phyloP scores from a whole-genome alignment of 2,113 vertebrate species.

The Poeciliopsis retropinna region DNA sequence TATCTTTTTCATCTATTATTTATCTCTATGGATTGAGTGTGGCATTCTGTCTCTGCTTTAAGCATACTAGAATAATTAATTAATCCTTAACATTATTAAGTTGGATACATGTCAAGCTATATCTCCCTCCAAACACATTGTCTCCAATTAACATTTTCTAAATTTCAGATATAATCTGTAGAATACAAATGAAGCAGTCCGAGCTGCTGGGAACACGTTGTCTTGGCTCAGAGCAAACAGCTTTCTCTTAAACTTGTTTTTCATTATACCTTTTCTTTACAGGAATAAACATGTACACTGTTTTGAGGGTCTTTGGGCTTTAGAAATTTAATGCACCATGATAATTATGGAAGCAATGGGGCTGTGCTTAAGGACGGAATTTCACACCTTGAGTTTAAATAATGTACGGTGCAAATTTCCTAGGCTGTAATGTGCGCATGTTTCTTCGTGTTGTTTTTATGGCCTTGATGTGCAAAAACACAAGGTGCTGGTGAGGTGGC shows the following conservation, averaged over 20 bases:
- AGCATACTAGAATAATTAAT: slow-evolving; percentile 62
- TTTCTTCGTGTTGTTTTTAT: slow-evolving; percentile 56
- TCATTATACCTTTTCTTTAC: slow-evolving; percentile 56
- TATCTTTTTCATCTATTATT: slow-evolving; percentile 50
- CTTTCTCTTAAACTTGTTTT: slow-evolving; percentile 61
- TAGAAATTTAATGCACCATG: slow-evolving; percentile 73
- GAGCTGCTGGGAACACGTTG: slow-evolving; percentile 44
- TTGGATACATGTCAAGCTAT: slow-evolving; percentile 65
- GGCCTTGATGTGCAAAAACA: slow-evolving; percentile 24
- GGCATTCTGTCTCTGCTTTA: slow-evolving; percentile 45
- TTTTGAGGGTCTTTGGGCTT: slow-evolving; percentile 57
- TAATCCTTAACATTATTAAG: slow-evolving; percentile 61
- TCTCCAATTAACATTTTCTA: slow-evolving; percentile 73
- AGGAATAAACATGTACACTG: slow-evolving; percentile 55
- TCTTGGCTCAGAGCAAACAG: slow-evolving; percentile 40
- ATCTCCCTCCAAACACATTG: slow-evolving; percentile 69
- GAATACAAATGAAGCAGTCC: slow-evolving; percentile 73
- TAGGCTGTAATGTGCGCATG: slow-evolving; percentile 56
- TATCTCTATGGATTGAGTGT: slow-evolving; percentile 42
- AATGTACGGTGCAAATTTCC: slow-evolving; percentile 68
- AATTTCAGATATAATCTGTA: slow-evolving; percentile 74
- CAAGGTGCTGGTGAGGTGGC: background rate
- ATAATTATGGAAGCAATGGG: slow-evolving; percentile 77
- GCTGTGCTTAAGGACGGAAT: slow-evolving; percentile 63
- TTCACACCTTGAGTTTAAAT: slow-evolving; percentile 75